Evolutionary conservation across 2,113 vertebrate genomes (phyloP).

Genomic region (Pavo muticus): DNA sequence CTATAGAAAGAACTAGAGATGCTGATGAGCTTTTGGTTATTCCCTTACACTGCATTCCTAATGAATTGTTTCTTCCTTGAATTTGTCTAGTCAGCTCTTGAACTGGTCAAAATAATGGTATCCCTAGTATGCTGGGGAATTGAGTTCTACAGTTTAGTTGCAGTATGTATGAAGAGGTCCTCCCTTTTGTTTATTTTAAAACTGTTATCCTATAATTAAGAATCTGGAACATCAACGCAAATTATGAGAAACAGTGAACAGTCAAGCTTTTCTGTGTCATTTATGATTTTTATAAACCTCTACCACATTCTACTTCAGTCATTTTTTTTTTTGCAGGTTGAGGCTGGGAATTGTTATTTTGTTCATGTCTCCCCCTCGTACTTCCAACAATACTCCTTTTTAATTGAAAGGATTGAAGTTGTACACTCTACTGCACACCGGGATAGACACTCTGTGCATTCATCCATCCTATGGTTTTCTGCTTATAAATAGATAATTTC

Average conservation of each 20-base stretch:
- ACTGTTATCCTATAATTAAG: not conserved
- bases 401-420: not conserved
- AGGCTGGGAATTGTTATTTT: not conserved
- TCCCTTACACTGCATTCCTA: not conserved
- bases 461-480: not conserved
- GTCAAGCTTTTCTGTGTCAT: not conserved
- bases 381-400: not conserved
- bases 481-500: not conserved
- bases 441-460: not conserved
- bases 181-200: not conserved
- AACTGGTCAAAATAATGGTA: not conserved
- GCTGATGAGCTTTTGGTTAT: not conserved
- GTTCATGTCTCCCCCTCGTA: not conserved
- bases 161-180: not conserved
- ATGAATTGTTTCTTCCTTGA: not conserved
- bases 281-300: not conserved
- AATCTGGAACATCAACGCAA: not conserved
- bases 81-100: not conserved
- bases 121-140: accelerated
- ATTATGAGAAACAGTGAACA: not conserved
- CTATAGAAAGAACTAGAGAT: not conserved
- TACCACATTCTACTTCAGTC: not conserved
- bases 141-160: not conserved
- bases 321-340: not conserved
- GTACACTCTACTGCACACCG: not conserved